Conservation (phyloP, 2,113 vertebrate species). For the Tamias sibiricus region DNA sequence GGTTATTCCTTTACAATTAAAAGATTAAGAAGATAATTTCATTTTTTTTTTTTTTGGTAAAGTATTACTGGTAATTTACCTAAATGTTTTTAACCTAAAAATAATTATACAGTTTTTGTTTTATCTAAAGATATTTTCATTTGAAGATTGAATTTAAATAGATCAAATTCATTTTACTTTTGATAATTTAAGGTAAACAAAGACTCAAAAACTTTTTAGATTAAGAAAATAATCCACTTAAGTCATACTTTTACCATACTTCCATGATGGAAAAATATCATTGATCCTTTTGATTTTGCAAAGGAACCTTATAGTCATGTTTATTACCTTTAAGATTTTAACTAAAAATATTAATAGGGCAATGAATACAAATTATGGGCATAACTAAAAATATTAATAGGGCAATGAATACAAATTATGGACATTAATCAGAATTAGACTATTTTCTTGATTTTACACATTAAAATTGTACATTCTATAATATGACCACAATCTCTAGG, state of each 20-base stretch:
- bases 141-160: neutral
- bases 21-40: neutral
- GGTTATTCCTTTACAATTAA: conserved; percentile 35
- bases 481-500: neutral
- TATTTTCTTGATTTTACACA: neutral
- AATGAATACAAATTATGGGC: conserved; percentile 29
- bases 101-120: conserved; percentile 46
- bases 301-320: neutral
- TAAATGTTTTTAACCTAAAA: conserved; percentile 19
- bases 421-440: neutral
- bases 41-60: conserved; percentile 17
- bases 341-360: conserved; percentile 4
- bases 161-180: neutral
- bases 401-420: conserved; percentile 35
- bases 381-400: conserved; percentile 7
- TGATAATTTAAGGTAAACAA: conserved; percentile 35
- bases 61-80: neutral
- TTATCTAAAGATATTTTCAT: conserved; percentile 21
- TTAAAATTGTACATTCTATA: conserved; percentile 5
- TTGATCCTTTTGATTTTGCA: conserved; percentile 33
- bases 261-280: neutral
- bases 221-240: neutral
- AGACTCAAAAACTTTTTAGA: neutral
- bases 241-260: neutral
- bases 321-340: conserved; percentile 31